A percentile compares a stretch with the other conserved stretches of the same genome.
These are phyloP conservation scores for Thamnaconus septentrionalis DNA, from an alignment of 2,113 vertebrate species.

Conservation along the genomic window DNA sequence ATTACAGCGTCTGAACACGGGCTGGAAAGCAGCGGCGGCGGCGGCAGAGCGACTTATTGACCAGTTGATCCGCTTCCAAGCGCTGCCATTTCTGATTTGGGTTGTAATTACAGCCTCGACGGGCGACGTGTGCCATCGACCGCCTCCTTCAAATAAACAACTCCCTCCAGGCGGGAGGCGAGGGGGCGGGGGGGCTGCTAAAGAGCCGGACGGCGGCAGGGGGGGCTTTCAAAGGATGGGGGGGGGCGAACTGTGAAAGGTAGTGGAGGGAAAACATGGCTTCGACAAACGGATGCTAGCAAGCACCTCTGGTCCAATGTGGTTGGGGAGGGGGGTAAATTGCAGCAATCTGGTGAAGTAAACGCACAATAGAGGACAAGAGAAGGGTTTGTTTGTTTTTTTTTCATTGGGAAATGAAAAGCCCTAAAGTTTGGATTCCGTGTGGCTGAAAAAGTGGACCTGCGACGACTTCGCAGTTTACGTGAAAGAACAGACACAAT, in stretches of 20 bases:
- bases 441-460: no score
- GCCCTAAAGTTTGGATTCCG: no score
- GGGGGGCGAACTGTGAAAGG: conserved; percentile 21
- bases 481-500: no score
- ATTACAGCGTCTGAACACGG: conserved; percentile 60
- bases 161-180: conserved; percentile 45
- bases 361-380: no score
- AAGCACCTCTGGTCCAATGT: neutral
- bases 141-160: conserved; percentile 60
- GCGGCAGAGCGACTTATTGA: conserved; percentile 63
- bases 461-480: no score
- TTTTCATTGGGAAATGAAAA: no score
- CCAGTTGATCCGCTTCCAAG: conserved; percentile 59
- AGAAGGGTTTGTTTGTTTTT: no score
- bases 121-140: conserved; percentile 66
- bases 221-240: conserved; percentile 20
- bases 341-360: neutral
- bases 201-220: conserved; percentile 1
- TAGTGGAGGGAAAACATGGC: conserved; percentile 24
- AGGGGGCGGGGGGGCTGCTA: conserved; percentile 25
- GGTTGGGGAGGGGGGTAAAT: conserved; percentile 7
- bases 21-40: neutral
- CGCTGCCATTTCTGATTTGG: conserved; percentile 78
- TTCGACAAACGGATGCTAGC: conserved; percentile 17
- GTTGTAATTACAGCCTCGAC: conserved; percentile 79